Conservation (phyloP, 2,113 vertebrate species). For the Lepidothrix coronata region DNA sequence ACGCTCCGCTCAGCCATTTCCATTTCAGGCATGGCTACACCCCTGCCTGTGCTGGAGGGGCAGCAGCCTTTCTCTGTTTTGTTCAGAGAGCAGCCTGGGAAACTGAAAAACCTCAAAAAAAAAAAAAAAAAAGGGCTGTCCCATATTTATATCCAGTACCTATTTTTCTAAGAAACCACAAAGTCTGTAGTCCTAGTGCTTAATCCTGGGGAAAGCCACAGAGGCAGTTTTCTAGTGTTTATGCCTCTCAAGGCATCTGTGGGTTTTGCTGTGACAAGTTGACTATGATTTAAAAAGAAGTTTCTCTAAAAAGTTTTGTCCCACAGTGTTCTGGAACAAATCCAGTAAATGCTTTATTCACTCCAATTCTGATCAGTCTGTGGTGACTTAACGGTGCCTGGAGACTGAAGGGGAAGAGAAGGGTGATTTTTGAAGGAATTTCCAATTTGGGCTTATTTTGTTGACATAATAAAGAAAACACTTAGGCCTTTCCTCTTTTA, state of each 20-base stretch:
- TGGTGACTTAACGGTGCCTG: not conserved
- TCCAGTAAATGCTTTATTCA: not conserved
- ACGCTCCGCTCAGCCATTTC: not conserved
- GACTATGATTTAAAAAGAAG: not conserved
- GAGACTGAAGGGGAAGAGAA: not conserved
- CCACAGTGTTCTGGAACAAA: not conserved
- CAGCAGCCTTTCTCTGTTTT: not conserved
- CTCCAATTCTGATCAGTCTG: not conserved
- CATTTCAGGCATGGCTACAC: not conserved
- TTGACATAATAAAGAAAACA: constrained; percentile 29
- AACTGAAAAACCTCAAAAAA: not conserved
- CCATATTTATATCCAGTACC: rapidly evolving
- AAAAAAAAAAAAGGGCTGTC: not conserved
- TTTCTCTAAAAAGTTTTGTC: not conserved
- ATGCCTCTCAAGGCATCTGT: not conserved
- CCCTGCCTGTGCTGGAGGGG: not conserved
- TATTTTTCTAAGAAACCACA: not conserved
- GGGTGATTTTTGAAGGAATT: not conserved
- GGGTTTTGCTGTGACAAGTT: not conserved
- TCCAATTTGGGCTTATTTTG: not conserved
- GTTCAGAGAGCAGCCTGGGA: not conserved
- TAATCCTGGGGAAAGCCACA: not conserved
- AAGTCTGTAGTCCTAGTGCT: not conserved
- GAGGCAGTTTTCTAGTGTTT: not conserved
- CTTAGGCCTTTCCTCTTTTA: not conserved